Percentiles rank a stretch among this genome's conserved stretches.
These are phyloP conservation scores for Meandrina meandrites DNA, from an alignment of 92 coral and sea anemone genomes.

Conservation along the genomic window DNA sequence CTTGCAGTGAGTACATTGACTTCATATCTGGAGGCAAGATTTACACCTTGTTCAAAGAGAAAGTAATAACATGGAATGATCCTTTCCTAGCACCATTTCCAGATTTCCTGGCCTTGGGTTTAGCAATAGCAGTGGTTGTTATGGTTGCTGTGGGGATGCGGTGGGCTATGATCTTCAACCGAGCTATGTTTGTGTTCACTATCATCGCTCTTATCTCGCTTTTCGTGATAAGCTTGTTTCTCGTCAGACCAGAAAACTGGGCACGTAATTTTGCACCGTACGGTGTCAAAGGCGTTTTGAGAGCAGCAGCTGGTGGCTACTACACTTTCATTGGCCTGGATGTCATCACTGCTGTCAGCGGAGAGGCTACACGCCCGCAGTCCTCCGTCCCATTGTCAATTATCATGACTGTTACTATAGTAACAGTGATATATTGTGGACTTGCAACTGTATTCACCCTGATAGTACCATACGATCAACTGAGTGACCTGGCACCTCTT, in stretches of 20 bases:
- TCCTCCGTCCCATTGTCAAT: constrained; percentile 26
- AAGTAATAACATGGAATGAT: constrained; percentile 12
- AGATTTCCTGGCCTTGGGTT: constrained; percentile 37
- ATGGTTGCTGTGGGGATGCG: constrained; percentile 32
- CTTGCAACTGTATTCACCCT: constrained; percentile 22
- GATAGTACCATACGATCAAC: constrained; percentile 7
- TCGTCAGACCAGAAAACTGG: constrained; percentile 22
- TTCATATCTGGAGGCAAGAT: constrained; percentile 35
- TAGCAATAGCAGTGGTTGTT: constrained; percentile 17
- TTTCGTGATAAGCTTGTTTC: constrained; percentile 26
- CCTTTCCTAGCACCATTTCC: constrained; percentile 33
- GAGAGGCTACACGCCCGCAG: constrained; percentile 31
- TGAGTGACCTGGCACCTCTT: neutral
- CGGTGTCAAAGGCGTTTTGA: constrained; percentile 31
- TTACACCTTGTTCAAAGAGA: neutral
- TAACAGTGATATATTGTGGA: constrained; percentile 23
- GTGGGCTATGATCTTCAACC: constrained; percentile 19
- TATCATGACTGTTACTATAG: constrained; percentile 9
- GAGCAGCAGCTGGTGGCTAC: constrained; percentile 36
- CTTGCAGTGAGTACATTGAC: constrained; percentile 66
- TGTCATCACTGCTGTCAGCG: constrained; percentile 25
- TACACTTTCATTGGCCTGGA: constrained; percentile 43
- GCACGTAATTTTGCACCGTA: constrained; percentile 19
- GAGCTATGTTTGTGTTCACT: constrained; percentile 4
- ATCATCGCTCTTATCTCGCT: constrained; percentile 3